phyloP scores from a whole-genome alignment of 64 coral and sea anemone species.

The Stichodactyla mertensii region DNA sequence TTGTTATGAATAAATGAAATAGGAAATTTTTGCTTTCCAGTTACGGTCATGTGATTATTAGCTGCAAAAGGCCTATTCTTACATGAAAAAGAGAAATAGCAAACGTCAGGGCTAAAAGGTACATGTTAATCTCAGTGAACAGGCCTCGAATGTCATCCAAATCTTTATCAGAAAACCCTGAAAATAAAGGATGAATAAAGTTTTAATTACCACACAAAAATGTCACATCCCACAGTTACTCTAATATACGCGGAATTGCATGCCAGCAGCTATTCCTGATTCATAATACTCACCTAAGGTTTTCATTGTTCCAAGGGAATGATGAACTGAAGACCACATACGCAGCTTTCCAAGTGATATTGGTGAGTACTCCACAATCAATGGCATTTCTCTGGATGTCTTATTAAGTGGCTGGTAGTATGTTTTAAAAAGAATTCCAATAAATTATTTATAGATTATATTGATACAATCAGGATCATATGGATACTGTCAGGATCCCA shows the following conservation, averaged over 20 bases:
- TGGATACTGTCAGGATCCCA: too few species aligned
- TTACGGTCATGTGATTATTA: too few species aligned
- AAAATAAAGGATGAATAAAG: neutral
- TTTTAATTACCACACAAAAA: too few species aligned
- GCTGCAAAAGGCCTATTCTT: too few species aligned
- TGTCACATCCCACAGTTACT: too few species aligned
- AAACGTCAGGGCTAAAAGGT: slow-evolving; percentile 82
- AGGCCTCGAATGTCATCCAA: slow-evolving; percentile 89
- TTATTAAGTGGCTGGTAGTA: slow-evolving; percentile 54
- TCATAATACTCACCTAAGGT: slow-evolving; percentile 46
- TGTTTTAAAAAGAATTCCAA: too few species aligned
- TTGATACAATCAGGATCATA: too few species aligned
- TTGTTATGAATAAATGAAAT: too few species aligned
- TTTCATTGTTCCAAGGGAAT: slow-evolving; percentile 78
- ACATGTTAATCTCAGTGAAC: slow-evolving; percentile 91
- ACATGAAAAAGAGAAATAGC: slow-evolving; percentile 87
- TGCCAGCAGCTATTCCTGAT: neutral
- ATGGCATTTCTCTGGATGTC: slow-evolving; percentile 64
- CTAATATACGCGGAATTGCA: too few species aligned
- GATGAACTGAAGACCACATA: slow-evolving; percentile 64
- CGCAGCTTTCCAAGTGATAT: slow-evolving; percentile 87
- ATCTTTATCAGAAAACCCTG: slow-evolving; percentile 97
- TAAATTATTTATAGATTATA: too few species aligned
- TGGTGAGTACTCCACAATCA: slow-evolving; percentile 84
- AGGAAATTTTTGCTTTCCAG: too few species aligned